Percentiles rank a stretch among this genome's conserved stretches.
Evolutionary conservation across 2,888 invertebrate genomes (phyloP).

Genomic region (Cheiracanthium punctorium): DNA sequence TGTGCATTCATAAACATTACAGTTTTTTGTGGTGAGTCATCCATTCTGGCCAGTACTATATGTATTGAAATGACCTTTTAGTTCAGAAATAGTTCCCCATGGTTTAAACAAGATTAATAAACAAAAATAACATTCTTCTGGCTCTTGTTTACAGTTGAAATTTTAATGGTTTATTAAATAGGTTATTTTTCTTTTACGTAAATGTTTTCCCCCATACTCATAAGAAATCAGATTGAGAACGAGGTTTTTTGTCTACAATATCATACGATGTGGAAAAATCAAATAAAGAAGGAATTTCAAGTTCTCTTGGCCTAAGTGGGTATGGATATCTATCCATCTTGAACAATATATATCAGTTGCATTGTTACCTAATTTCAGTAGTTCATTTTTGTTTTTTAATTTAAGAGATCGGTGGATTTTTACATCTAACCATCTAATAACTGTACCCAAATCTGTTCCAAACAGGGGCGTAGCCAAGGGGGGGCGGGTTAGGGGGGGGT

Average conservation of each 20-base stretch:
- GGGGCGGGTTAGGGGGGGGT: no score
- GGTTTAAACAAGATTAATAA: slow-evolving; percentile 15
- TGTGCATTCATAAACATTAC: no score
- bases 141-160: not conserved
- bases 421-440: slow-evolving; percentile 8
- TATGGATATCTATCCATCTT: not conserved
- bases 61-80: not conserved
- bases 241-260: not conserved
- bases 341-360: not conserved
- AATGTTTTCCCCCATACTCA: not conserved
- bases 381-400: not conserved
- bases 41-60: no score
- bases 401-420: not conserved
- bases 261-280: not conserved
- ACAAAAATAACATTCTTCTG: slow-evolving; percentile 18
- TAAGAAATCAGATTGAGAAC: not conserved
- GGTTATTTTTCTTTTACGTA: not conserved
- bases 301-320: not conserved
- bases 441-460: not conserved
- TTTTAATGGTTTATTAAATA: slow-evolving; percentile 7
- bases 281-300: not conserved
- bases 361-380: not conserved
- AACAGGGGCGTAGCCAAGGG: no score
- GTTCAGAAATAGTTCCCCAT: not conserved
- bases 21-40: no score